Base-by-base conservation (phyloP, 1,140 invertebrate genomes). In the Drosophila pruinosa region DNA sequence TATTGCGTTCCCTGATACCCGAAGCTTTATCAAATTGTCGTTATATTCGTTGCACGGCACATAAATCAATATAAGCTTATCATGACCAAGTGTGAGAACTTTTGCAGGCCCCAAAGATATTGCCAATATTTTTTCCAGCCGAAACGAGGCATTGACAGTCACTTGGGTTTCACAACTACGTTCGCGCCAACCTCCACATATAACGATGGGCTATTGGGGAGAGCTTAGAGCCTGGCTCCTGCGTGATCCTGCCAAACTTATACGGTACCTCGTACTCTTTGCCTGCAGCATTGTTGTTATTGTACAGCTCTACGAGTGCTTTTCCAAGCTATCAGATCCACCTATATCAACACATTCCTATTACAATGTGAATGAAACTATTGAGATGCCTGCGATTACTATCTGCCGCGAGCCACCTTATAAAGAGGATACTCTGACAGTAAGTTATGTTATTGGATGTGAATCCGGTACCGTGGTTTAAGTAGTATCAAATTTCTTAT, bases 261-360 rank as follows among this genome's bases (percentile, higher is more conserved):
- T 91, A 21, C 85, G 90, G n/a, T 91, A 90, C 57, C 48, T 90
- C 6, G 90, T 91, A 2, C 64, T 91, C 5, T 91, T 91, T 41
- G 58, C 76, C 12, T 91, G 90, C 67, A 72, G 76, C 57, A 79
- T 91, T 6, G 75, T 91, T 68, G 90, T 91, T 0, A 89, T 90
- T 53, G 89, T 90, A 4, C 90, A 91, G 93, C 91, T 94, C 34
- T 89, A 90, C 41, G 90, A 92, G 61, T 94, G 94, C 69, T 90
- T 94, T 4, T 61, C 88, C 17, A 94, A 94, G 78, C 77, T 94
- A 17, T 78, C 92, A 0, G 68, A 93, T 72, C 93, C 93, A 2
- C 94, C 94, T 0, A 92, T 94, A 10, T 93, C 94, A 0, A 94
- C 94, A 4, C 93, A 94, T 72, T 93, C 93, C 0, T 93, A 93